Evolutionary conservation across 2,113 vertebrate species (phyloP), one percentile per base, ranked within the genome.

Genomic region (Cyphomyrus discorhynchus): DNA sequence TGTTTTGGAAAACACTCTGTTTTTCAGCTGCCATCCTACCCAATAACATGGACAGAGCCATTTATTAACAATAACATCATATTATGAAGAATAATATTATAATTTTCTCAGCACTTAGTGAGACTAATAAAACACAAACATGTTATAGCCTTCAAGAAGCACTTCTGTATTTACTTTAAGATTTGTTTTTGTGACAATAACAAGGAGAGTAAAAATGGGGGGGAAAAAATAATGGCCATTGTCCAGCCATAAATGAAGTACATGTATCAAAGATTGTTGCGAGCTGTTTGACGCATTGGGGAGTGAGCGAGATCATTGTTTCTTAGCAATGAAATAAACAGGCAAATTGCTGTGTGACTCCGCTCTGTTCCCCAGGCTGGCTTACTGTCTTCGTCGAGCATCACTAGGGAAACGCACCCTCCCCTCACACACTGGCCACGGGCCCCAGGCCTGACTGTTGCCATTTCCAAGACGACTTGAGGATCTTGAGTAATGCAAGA

Each of bases 311-410:
- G 27, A 56, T 87, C 27, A 8, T 13, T 42, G 88, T 91, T 90
- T 89, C 91, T 86, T 62, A 92, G 87, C 77, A 91, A 90, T 90
- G 87, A 52, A 90, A 53, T 90, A 90, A 92, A 92, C 90, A 91
- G 45, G 31, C 31, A 50, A 90, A 90, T 88, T 86, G 47, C 45
- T 42, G 2, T 50, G 11, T 15, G 27, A 88, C 91, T 91, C 88
- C 11, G 21, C 19, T 11, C 45, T 45, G 50, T 56, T 62, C 35
- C 17, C 52, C 56, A 82, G 56, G 89, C 53, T 89, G 86, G 82
- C 74, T 62, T 31, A n/a, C 86, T 77, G 27, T 53, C 46, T 91
- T 70, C 58, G 10, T 47, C 7, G 10, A 56, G 88, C n/a, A 31
- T 53, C 35, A 46, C 9, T 9, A 83, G 70, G 89, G 52, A 84